Evolutionary conservation across 1,140 invertebrate genomes (phyloP).

Genomic region (Nebria ingens): DNA sequence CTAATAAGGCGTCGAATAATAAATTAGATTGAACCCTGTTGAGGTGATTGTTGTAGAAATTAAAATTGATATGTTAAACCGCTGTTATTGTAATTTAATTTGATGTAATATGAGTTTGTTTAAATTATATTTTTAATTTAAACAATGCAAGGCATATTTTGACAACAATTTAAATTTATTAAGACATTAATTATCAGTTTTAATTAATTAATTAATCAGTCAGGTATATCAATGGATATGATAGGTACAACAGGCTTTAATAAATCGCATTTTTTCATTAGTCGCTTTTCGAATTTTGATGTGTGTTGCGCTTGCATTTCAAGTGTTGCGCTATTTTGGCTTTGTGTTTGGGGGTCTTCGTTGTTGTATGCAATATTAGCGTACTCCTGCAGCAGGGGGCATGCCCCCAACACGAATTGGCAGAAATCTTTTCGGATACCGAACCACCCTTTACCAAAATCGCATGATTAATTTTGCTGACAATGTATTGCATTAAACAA

Average conservation of each 20-base stretch:
- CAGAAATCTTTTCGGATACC: constrained; percentile 96
- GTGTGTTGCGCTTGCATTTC: constrained; percentile 46
- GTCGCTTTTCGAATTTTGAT: constrained; percentile 47
- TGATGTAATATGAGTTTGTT: too few relatives aligned
- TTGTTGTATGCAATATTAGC: constrained; percentile 93
- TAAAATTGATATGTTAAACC: too few relatives aligned
- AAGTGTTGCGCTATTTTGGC: constrained; percentile 33
- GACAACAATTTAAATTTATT: background rate
- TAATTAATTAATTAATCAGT: constrained; percentile 45
- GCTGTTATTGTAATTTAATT: too few relatives aligned
- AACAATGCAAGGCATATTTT: background rate
- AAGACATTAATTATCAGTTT: background rate
- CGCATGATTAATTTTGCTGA: too few relatives aligned
- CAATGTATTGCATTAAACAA: constrained; percentile 18
- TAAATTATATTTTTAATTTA: too few relatives aligned
- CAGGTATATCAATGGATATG: constrained; percentile 79
- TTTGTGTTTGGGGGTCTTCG: constrained; percentile 40
- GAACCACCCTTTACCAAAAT: constrained; percentile 98
- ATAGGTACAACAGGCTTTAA: constrained; percentile 77
- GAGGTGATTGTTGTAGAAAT: too few relatives aligned
- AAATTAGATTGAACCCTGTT: too few relatives aligned
- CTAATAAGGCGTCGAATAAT: too few relatives aligned
- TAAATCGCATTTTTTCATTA: constrained; percentile 58
- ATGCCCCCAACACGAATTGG: constrained; percentile 83
- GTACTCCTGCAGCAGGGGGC: constrained; percentile 93